Conservation (phyloP, 2,888 invertebrate genomes). For the Epistrophe eligans region DNA sequence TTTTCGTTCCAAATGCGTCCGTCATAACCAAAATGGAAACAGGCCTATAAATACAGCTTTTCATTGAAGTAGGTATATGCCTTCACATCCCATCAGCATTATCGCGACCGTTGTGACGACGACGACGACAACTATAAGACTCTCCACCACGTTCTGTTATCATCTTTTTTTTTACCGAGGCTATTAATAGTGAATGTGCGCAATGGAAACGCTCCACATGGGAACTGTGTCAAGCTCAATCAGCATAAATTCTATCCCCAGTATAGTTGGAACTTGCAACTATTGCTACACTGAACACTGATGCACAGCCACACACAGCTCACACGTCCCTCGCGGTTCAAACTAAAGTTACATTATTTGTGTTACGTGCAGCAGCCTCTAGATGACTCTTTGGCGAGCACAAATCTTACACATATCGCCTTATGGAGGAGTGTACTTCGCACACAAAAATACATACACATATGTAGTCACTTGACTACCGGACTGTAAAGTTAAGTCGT, state of each 20-base stretch:
- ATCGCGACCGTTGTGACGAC: not conserved
- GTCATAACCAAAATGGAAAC: slow-evolving; percentile 62
- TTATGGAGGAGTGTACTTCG: slow-evolving; percentile 32
- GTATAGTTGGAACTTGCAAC: slow-evolving; percentile 40
- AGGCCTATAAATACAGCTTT: slow-evolving; percentile 53
- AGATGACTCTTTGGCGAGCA: slow-evolving; percentile 21
- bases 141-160: slow-evolving; percentile 34
- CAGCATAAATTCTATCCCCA: slow-evolving; percentile 74
- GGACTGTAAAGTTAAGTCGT: slow-evolving; percentile 50
- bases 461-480: slow-evolving; percentile 60
- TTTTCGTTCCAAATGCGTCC: slow-evolving; percentile 58
- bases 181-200: slow-evolving; percentile 68
- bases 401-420: slow-evolving; percentile 15
- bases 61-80: slow-evolving; percentile 37
- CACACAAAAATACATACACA: not conserved
- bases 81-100: not conserved
- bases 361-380: slow-evolving; percentile 21
- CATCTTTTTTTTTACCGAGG: slow-evolving; percentile 14
- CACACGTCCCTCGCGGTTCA: slow-evolving; percentile 29
- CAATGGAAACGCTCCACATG: slow-evolving; percentile 74
- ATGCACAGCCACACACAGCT: too few relatives aligned
- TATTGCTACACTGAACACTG: slow-evolving; percentile 16
- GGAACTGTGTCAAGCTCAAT: slow-evolving; percentile 76
- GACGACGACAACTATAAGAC: not conserved
- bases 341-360: slow-evolving; percentile 49